Evolutionary conservation across 2,113 vertebrate species (phyloP).

Genomic region (Bambusicola thoracicus): DNA sequence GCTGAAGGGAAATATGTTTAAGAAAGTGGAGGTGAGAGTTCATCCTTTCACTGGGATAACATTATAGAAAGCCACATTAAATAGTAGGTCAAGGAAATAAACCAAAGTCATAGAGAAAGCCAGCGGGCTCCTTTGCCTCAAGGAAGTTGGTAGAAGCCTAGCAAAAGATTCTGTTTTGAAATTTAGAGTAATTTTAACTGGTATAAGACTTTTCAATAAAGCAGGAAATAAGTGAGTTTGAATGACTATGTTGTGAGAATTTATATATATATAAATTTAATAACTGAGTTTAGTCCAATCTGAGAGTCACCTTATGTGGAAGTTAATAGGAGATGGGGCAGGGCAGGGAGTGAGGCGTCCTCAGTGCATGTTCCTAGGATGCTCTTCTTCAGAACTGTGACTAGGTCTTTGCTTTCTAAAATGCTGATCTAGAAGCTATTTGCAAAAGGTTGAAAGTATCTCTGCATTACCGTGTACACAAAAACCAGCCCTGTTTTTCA

Average conservation of each 20-base stretch:
- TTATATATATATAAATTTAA: neutral
- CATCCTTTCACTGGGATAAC: neutral
- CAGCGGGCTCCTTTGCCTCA: neutral
- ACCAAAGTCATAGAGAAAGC: neutral
- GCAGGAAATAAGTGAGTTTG: neutral
- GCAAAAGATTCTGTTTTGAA: neutral
- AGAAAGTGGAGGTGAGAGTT: neutral
- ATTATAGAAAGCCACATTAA: neutral
- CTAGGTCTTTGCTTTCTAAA: neutral
- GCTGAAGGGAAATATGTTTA: neutral
- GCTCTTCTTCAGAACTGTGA: neutral
- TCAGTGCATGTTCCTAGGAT: neutral
- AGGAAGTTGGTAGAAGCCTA: neutral
- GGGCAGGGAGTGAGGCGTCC: rapidly evolving
- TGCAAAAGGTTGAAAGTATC: neutral
- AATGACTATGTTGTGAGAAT: neutral
- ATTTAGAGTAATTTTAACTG: neutral
- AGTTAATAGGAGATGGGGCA: neutral
- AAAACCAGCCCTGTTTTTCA: neutral
- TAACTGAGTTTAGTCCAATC: neutral
- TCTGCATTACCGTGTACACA: neutral
- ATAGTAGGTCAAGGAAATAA: neutral
- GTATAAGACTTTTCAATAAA: neutral
- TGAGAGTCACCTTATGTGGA: neutral
- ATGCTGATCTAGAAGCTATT: neutral